Evolutionary conservation across 2,113 vertebrate species (phyloP).

Genomic region (Clarias magur): DNA sequence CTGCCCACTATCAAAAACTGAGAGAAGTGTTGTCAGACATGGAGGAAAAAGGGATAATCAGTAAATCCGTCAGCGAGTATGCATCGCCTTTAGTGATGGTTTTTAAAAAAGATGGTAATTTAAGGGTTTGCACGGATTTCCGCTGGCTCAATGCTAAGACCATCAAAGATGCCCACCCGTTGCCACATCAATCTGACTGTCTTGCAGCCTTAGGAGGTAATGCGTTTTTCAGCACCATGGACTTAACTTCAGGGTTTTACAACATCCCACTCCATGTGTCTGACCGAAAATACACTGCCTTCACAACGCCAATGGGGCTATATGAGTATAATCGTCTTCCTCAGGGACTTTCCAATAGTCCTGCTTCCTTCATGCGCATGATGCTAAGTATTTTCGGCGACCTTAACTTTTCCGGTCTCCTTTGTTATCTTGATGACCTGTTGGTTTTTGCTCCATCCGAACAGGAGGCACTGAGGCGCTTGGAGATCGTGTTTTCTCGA

Average conservation of each 20-base stretch:
- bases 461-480: neutral
- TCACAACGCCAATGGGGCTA: constrained; percentile 38
- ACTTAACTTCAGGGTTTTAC: constrained; percentile 37
- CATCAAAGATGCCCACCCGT: constrained; percentile 22
- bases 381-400: constrained; percentile 42
- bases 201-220: constrained; percentile 31
- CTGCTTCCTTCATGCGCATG: constrained; percentile 38
- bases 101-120: constrained; percentile 24
- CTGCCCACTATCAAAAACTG: constrained; percentile 25
- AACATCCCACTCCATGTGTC: constrained; percentile 32
- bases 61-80: constrained; percentile 33
- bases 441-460: constrained; percentile 15
- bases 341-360: constrained; percentile 41
- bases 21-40: constrained; percentile 27
- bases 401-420: constrained; percentile 42
- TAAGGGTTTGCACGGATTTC: constrained; percentile 32
- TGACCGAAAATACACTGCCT: constrained; percentile 32
- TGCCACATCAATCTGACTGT: constrained; percentile 42
- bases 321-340: constrained; percentile 49
- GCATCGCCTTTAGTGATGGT: constrained; percentile 36
- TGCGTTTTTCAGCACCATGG: neutral
- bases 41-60: constrained; percentile 29
- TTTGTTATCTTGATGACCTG: constrained; percentile 39
- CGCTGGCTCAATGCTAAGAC: constrained; percentile 41
- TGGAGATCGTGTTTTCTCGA: constrained; percentile 1